phyloP scores from a whole-genome alignment of 2,797 vertebrate genomes.

The Hydrophis major region DNA sequence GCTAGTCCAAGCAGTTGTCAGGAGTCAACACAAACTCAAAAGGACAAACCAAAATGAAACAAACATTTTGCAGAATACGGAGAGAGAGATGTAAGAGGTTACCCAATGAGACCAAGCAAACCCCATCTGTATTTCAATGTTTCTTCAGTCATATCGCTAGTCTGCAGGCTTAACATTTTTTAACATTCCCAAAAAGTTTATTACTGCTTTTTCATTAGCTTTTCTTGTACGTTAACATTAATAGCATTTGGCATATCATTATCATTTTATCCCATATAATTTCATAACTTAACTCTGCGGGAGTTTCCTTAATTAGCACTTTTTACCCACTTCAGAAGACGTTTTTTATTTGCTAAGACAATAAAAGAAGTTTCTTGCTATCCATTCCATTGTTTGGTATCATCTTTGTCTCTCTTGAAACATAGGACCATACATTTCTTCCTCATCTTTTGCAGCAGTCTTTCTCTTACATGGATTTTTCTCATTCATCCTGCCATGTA shows the following conservation, averaged over 20 bases:
- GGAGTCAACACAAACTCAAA: not conserved
- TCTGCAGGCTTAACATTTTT: not conserved
- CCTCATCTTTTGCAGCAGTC: not conserved
- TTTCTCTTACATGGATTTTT: not conserved
- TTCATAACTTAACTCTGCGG: not conserved
- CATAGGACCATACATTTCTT: not conserved
- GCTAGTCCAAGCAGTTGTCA: not conserved
- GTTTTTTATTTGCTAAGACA: not conserved
- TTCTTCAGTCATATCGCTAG: not conserved
- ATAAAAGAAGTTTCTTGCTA: not conserved
- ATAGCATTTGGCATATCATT: not conserved
- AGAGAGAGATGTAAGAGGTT: not conserved
- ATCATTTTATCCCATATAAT: not conserved
- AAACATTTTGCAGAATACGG: not conserved
- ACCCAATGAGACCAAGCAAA: not conserved
- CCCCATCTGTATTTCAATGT: not conserved
- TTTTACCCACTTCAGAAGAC: not conserved
- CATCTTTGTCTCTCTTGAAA: not conserved
- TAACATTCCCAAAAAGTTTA: not conserved
- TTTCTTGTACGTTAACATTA: not conserved
- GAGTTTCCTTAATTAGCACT: not conserved
- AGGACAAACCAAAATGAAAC: not conserved
- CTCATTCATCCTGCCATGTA: not conserved
- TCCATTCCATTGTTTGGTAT: not conserved
- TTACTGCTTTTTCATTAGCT: not conserved